Conservation (phyloP, 2,797 vertebrate species). For the Holocentrus rufus region DNA sequence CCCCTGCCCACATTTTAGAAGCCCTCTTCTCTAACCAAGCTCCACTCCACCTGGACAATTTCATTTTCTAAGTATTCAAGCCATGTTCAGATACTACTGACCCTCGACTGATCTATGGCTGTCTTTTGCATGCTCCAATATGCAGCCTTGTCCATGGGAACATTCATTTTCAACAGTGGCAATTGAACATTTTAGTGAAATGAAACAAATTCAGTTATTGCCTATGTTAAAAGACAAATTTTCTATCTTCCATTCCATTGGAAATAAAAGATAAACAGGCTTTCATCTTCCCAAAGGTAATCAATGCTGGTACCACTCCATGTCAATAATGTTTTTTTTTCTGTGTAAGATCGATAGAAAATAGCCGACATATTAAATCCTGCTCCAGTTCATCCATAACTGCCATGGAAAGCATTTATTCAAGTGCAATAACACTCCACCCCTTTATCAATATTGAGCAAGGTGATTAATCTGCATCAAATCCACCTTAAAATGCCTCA, state of each 20-base stretch:
- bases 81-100: too few species aligned
- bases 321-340: constrained; percentile 36
- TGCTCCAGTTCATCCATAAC: constrained; percentile 67
- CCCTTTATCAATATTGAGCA: constrained; percentile 55
- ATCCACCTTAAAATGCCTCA: constrained; percentile 49
- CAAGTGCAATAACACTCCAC: constrained; percentile 58
- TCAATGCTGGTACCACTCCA: constrained; percentile 49
- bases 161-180: background rate
- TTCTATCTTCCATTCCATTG: constrained; percentile 6
- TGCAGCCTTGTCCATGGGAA: background rate
- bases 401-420: constrained; percentile 65
- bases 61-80: background rate
- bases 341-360: constrained; percentile 64
- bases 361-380: constrained; percentile 53
- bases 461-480: constrained; percentile 66
- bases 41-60: too few species aligned
- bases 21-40: background rate
- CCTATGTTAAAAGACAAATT: constrained; percentile 20
- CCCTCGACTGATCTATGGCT: background rate
- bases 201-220: background rate
- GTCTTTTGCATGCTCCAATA: background rate
- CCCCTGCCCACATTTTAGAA: background rate
- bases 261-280: constrained; percentile 14
- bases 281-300: constrained; percentile 30
- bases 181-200: background rate